phyloP scores from a whole-genome alignment of 2,888 invertebrate genomes.

The Apotomis betuletana region DNA sequence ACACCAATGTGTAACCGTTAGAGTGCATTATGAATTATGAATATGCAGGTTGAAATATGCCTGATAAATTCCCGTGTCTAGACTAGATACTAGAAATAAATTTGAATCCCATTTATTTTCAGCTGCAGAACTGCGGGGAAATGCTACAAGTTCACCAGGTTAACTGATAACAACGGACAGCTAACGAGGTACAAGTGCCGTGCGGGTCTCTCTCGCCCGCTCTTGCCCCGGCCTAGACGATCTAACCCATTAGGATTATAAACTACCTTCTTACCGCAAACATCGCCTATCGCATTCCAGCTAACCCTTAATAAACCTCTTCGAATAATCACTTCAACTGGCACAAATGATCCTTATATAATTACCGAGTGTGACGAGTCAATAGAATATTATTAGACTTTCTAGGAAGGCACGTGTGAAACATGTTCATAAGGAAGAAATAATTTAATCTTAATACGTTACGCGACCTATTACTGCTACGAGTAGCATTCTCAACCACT shows the following conservation, averaged over 20 bases:
- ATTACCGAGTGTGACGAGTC: background rate
- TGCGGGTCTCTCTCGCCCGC: background rate
- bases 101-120: conserved; percentile 8
- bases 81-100: background rate
- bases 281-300: conserved; percentile 19
- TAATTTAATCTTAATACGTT: conserved; percentile 10
- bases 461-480: background rate
- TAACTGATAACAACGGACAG: conserved; percentile 56
- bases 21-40: too few relatives aligned
- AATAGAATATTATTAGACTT: conserved; percentile 12
- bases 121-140: conserved; percentile 7
- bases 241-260: conserved; percentile 33
- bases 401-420: conserved; percentile 3
- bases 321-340: background rate
- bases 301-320: conserved; percentile 6
- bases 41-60: too few relatives aligned
- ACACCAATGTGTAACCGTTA: too few relatives aligned
- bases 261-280: conserved; percentile 30
- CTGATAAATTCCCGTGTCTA: too few relatives aligned
- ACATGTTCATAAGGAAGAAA: conserved; percentile 18
- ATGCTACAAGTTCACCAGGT: conserved; percentile 57
- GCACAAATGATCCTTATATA: conserved; percentile 7
- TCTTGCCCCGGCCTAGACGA: conserved; percentile 13
- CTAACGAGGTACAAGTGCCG: conserved; percentile 57
- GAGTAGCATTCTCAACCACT: conserved; percentile 6